Conservation (phyloP, 2,888 invertebrate species). For the Ophion slaviceki region DNA sequence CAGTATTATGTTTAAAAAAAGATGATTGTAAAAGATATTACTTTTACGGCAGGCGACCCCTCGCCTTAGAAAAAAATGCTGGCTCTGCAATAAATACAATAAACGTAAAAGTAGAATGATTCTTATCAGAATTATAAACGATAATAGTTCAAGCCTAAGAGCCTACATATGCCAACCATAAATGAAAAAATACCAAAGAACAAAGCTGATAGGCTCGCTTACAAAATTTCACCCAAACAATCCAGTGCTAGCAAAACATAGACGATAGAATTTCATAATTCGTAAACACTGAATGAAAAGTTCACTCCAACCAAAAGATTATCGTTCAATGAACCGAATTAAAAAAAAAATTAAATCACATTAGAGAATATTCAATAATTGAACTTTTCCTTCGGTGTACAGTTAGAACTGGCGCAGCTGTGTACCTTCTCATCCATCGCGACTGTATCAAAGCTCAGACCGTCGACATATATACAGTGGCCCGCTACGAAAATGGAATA, state of each 20-base stretch:
- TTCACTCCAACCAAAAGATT: not conserved
- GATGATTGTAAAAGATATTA: too few species aligned
- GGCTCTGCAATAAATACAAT: not conserved
- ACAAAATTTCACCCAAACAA: not conserved
- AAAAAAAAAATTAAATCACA: not conserved
- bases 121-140: too few species aligned
- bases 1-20: too few species aligned
- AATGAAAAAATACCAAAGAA: not conserved
- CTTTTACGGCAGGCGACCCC: too few species aligned
- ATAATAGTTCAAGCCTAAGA: not conserved
- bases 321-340: not conserved
- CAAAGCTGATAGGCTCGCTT: not conserved
- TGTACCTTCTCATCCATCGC: slow-evolving; percentile 77
- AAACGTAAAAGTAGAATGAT: not conserved
- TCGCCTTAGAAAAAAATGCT: too few species aligned
- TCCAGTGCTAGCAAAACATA: not conserved
- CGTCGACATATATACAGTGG: slow-evolving; percentile 70
- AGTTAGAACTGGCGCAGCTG: slow-evolving; percentile 66
- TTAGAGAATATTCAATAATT: not conserved
- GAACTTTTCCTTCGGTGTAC: slow-evolving; percentile 45
- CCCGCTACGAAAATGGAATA: slow-evolving; percentile 74
- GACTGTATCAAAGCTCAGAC: slow-evolving; percentile 72
- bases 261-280: not conserved
- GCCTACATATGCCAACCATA: too few species aligned
- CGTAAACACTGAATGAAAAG: slow-evolving; percentile 23